Conservation (phyloP, 1,140 invertebrate genomes). For the Sycobia sp. region DNA sequence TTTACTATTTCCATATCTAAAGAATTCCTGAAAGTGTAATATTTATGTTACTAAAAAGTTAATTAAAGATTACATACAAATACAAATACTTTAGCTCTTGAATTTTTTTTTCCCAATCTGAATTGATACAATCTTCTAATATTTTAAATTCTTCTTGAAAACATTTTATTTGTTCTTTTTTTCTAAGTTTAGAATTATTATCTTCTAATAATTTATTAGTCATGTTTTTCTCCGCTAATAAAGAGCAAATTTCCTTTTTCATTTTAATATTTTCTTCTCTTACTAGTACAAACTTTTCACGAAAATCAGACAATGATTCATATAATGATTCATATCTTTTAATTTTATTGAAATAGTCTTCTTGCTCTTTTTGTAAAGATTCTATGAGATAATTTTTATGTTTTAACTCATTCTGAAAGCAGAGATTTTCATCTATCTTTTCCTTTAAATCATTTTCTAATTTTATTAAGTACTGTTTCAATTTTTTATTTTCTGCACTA, state of each 20-base stretch:
- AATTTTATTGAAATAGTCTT: neutral
- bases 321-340: neutral
- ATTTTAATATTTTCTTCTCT: slow-evolving; percentile 21
- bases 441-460: slow-evolving; percentile 7
- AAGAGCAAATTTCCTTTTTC: slow-evolving; percentile 3
- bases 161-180: slow-evolving; percentile 4
- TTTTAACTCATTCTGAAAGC: slow-evolving; percentile 5
- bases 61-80: neutral
- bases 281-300: slow-evolving; percentile 7
- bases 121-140: slow-evolving; percentile 15
- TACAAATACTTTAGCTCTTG: slow-evolving; percentile 22
- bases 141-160: slow-evolving; percentile 24
- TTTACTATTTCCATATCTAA: neutral
- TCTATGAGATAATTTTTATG: slow-evolving; percentile 12
- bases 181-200: neutral
- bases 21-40: slow-evolving; percentile 8
- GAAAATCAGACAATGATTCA: neutral
- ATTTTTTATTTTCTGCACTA: neutral
- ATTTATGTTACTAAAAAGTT: neutral
- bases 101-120: slow-evolving; percentile 11
- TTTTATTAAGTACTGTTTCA: neutral
- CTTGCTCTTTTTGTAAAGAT: slow-evolving; percentile 8
- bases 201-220: neutral
- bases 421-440: neutral
- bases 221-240: neutral